phyloP scores from a whole-genome alignment of 2,797 vertebrate species.

The Vireo griseus region DNA sequence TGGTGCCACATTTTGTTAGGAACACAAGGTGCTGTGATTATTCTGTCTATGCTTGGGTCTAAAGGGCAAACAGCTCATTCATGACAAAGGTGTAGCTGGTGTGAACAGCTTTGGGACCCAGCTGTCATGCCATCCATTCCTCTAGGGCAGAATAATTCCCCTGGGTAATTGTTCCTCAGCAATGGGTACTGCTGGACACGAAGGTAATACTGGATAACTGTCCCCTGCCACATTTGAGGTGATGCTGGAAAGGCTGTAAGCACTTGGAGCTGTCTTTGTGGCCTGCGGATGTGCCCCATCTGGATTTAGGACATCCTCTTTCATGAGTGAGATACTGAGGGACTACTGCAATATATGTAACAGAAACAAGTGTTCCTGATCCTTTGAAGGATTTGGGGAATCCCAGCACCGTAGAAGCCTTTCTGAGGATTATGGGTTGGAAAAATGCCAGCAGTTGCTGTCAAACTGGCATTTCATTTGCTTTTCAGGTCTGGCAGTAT shows the following conservation, averaged over 20 bases:
- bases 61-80: not conserved
- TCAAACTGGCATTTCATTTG: not conserved
- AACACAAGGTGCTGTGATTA: accelerated
- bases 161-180: not conserved
- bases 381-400: accelerated
- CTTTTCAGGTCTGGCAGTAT: not conserved
- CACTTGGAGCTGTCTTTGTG: not conserved
- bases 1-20: not conserved
- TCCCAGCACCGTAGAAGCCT: not conserved
- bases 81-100: not conserved
- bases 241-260: not conserved
- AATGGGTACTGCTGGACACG: not conserved
- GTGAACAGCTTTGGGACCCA: not conserved
- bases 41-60: not conserved
- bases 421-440: not conserved
- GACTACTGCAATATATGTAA: not conserved
- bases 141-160: not conserved
- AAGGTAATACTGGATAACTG: not conserved
- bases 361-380: not conserved
- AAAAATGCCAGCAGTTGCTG: not conserved
- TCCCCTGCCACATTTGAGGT: not conserved
- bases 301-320: not conserved
- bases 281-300: accelerated
- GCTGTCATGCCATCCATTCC: not conserved
- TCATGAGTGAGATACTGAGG: not conserved